Conservation (phyloP, 2,113 vertebrate genomes). For the Ochotona princeps region DNA sequence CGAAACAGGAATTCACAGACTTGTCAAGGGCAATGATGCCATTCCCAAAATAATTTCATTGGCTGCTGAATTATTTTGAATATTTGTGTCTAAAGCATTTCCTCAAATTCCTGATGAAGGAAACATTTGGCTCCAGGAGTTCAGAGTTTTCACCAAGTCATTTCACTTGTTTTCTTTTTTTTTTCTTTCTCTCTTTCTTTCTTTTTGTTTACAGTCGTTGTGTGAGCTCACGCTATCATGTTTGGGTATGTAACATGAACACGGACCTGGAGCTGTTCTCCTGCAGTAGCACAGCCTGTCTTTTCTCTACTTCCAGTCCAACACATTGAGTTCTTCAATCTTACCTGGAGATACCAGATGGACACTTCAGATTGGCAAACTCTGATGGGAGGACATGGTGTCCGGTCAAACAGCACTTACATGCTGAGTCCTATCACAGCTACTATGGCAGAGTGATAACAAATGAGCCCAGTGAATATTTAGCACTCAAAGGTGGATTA, state of each 20-base stretch:
- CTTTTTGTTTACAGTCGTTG: neutral
- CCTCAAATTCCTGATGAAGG: neutral
- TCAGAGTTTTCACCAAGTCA: slow-evolving; percentile 30
- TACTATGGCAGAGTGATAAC: neutral
- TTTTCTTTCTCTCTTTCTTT: no score
- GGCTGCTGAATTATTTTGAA: slow-evolving; percentile 15
- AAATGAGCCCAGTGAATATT: neutral
- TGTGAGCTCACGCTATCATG: neutral
- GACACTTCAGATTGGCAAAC: neutral
- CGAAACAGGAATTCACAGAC: neutral
- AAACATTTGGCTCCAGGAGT: neutral
- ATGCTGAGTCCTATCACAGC: neutral
- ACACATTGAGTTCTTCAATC: neutral
- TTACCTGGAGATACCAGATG: neutral
- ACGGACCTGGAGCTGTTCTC: neutral
- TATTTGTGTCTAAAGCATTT: neutral
- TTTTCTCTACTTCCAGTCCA: neutral
- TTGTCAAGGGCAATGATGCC: slow-evolving; percentile 10
- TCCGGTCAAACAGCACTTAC: neutral
- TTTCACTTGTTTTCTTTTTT: neutral
- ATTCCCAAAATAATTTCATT: slow-evolving; percentile 9
- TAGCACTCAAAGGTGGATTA: neutral
- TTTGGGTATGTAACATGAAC: neutral
- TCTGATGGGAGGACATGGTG: neutral
- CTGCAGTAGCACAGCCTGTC: neutral